Evolutionary conservation across 1,140 invertebrate genomes (phyloP).

Genomic region (Megalonaias nervosa): DNA sequence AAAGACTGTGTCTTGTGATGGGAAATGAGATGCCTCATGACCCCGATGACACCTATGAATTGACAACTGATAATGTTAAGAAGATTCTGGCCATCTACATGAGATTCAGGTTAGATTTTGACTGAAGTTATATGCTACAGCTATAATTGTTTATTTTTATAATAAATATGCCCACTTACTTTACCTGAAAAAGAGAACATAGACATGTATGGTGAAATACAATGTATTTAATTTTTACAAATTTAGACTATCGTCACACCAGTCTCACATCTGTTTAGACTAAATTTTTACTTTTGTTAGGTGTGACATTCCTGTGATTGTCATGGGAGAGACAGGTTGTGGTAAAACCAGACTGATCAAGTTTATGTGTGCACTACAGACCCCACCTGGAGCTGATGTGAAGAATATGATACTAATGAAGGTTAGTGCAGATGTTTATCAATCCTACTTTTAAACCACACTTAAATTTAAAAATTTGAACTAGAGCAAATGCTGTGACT

Average conservation of each 20-base stretch:
- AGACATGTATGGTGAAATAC: too few species aligned
- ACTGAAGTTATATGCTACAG: too few species aligned
- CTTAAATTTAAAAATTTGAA: too few species aligned
- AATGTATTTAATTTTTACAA: too few species aligned
- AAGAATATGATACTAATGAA: constrained; percentile 66
- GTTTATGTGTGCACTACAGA: constrained; percentile 63
- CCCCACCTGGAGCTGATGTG: constrained; percentile 43
- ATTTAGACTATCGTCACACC: too few species aligned
- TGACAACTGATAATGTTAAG: constrained; percentile 66
- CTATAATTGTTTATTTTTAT: too few species aligned
- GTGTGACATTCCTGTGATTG: constrained; percentile 66
- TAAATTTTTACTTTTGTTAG: constrained; percentile 22
- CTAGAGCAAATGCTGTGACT: too few species aligned
- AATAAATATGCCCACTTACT: too few species aligned
- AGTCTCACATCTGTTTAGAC: too few species aligned
- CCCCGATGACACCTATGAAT: constrained; percentile 61
- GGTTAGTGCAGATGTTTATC: constrained; percentile 33
- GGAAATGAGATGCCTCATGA: constrained; percentile 46
- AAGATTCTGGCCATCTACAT: constrained; percentile 67
- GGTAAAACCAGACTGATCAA: constrained; percentile 65
- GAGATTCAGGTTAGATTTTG: constrained; percentile 54
- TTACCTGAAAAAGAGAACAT: too few species aligned
- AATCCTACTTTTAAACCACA: too few species aligned
- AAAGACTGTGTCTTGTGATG: constrained; percentile 50
- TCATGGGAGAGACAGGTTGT: constrained; percentile 71